A percentile compares a stretch with the other conserved stretches of the same genome.
Evolutionary conservation across 2,113 vertebrate species (phyloP).

Genomic region (Pluvianellus socialis): DNA sequence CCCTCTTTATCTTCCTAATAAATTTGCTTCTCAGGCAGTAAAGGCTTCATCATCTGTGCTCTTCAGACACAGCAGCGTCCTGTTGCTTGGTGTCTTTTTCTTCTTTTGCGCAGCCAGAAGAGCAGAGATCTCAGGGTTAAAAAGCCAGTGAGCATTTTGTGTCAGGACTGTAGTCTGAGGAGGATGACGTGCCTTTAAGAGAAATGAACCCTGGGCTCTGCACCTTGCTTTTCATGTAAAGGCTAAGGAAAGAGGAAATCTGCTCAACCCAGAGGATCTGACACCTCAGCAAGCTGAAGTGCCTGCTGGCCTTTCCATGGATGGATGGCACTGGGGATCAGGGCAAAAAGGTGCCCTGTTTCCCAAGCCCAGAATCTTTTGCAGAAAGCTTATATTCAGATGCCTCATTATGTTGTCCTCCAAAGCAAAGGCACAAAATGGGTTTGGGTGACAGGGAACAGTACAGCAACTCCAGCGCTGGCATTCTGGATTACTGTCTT

Average conservation of each 20-base stretch:
- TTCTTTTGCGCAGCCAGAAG: neutral
- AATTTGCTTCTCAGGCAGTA: constrained; percentile 33
- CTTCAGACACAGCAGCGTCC: neutral
- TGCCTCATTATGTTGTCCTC: neutral
- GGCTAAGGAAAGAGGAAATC: neutral
- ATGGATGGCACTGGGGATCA: neutral
- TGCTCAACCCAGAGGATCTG: neutral
- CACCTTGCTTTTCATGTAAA: neutral
- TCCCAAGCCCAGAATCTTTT: neutral
- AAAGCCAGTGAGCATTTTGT: neutral
- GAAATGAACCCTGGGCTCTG: neutral
- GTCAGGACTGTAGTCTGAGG: neutral
- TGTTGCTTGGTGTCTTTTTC: neutral
- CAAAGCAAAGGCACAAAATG: neutral
- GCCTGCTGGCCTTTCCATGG: neutral
- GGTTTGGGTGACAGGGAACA: neutral
- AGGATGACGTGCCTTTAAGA: neutral
- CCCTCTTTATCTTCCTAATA: constrained; percentile 54
- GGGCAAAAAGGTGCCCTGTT: neutral
- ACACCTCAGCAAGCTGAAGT: neutral
- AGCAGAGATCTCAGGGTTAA: neutral
- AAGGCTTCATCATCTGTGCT: neutral
- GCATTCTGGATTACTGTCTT: neutral
- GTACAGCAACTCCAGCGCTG: neutral
- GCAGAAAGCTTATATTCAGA: neutral